Evolutionary conservation across 2,113 vertebrate species (phyloP), one percentile per base, ranked within the genome.

Genomic region (Apodemus speciosus): DNA sequence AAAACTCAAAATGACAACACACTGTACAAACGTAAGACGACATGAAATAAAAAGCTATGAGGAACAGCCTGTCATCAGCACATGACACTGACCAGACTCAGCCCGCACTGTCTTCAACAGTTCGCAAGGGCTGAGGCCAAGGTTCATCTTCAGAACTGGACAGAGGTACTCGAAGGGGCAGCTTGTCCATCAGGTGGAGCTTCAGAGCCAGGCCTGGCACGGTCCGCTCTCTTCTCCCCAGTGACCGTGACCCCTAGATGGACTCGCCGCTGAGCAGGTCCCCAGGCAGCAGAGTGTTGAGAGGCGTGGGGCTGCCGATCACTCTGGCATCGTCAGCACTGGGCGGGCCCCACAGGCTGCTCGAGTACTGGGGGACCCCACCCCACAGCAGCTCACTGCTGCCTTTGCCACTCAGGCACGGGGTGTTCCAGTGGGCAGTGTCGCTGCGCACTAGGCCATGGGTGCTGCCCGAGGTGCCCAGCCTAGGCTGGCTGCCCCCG

Each of bases 211-310:
- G 97, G 97, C 58, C 97, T 97, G 98, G 98, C 96, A 97, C 97
- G 98, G 98, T 96, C 98, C 93, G 49, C 76, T 58, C 98, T 97
- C 98, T 97, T 98, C 98, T 98, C 98, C 97, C 98, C 98, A 98
- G 96, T 96, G 98, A 97, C 96, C 84, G 97, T 92, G 95, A 95
- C 83, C 97, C 98, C 98, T 99, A 99, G 98, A 99, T 99, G 98
- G 99, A 99, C 97, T 99, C 99, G 91, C 99, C 99, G 8, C 99
- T 99, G 96, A 99, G 99, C 96, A 99, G 99, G 97, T 99, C 99
- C 95, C 99, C 99, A 2, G 99, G 99, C 91, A 99, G 98, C 97
- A 99, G 98, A 53, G 99, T 99, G 98, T 99, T 99, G 88, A 99
- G 98, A 43, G 99, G 98, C 46, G 99, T 99, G 84, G 99, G 99